Evolutionary conservation across 2,797 vertebrate genomes (phyloP), one percentile per base, ranked within the genome.

Genomic region (Spinus olivaceus): DNA sequence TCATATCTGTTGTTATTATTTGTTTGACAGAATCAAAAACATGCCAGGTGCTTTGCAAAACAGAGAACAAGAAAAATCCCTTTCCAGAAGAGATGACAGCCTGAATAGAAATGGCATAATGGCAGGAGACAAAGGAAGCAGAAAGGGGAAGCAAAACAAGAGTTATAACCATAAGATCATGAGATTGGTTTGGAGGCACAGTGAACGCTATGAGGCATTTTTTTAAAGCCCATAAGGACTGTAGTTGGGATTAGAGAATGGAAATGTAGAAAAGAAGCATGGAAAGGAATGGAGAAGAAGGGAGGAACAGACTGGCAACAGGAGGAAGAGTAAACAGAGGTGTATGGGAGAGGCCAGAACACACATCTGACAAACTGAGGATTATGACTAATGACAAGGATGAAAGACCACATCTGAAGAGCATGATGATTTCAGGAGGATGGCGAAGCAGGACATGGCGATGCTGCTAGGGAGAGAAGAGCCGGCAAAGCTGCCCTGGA

Each of bases 11-110:
- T 95, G 92, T 96, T 97, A 95, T 97, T 97, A 96, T 97, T 96
- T 97, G 86, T 97, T 96, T 96, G 96, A 97, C 96, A 96, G 95
- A 95, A 96, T 85, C 95, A 96, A 97, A 97, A 96, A 93, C 95
- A 96, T 96, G 94, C 92, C 94, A 96, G 94, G 95, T 96, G 94
- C 96, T 96, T 96, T 96, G 94, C 94, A 96, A 96, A 97, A 96
- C 91, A 96, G 89, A 95, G 86, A 96, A 95, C 94, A 94, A 97
- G 91, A 83, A 83, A 97, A 95, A 93, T 81, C 94, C 94, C 89
- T 97, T 96, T 96, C 94, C 84, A 93, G 95, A 95, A 94, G 94
- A 97, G 93, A 91, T 97, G 94, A 85, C 93, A 95, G 95, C 94
- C 94, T 96, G 95, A 97, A 97, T 96, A 96, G 94, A 95, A 94